phyloP scores from a whole-genome alignment of 2,797 vertebrate species.

The Arrhamphus sclerolepis region DNA sequence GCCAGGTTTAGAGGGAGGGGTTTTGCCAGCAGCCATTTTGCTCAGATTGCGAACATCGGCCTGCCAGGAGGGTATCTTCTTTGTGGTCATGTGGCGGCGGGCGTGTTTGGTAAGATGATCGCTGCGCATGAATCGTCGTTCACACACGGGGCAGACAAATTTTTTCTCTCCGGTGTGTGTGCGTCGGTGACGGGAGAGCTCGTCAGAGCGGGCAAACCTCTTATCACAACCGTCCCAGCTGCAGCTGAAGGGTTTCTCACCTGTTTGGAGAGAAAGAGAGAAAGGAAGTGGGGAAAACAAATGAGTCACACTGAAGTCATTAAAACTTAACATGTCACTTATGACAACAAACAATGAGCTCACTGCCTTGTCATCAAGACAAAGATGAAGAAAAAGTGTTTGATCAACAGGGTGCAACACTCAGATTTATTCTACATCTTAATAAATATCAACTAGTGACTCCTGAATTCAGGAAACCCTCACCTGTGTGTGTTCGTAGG shows the following conservation, averaged over 20 bases:
- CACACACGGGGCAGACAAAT: slow-evolving; percentile 93
- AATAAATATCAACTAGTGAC: neutral
- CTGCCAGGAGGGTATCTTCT: slow-evolving; percentile 95
- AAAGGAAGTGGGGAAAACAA: slow-evolving; percentile 27
- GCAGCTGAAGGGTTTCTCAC: slow-evolving; percentile 97
- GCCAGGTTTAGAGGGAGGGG: slow-evolving; percentile 65
- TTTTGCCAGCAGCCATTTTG: slow-evolving; percentile 81
- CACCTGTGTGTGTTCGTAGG: slow-evolving; percentile 98
- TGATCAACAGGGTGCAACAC: slow-evolving; percentile 48
- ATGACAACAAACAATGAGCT: slow-evolving; percentile 49
- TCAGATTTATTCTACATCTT: slow-evolving; percentile 24
- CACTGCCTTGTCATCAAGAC: slow-evolving; percentile 37
- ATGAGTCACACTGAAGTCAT: slow-evolving; percentile 50
- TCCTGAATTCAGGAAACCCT: slow-evolving; percentile 24
- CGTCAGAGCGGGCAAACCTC: slow-evolving; percentile 95
- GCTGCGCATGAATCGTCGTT: slow-evolving; percentile 97
- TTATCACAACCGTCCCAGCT: slow-evolving; percentile 97
- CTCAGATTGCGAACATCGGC: slow-evolving; percentile 88
- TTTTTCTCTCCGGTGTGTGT: slow-evolving; percentile 98
- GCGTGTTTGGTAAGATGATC: slow-evolving; percentile 97
- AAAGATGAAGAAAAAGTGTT: slow-evolving; percentile 17
- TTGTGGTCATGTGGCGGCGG: slow-evolving; percentile 92
- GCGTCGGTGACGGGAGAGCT: slow-evolving; percentile 94
- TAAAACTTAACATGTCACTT: slow-evolving; percentile 11
- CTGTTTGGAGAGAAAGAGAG: slow-evolving; percentile 68